Evolutionary conservation across 2,888 invertebrate species (phyloP).

Genomic region (Chrysodeixis includens): DNA sequence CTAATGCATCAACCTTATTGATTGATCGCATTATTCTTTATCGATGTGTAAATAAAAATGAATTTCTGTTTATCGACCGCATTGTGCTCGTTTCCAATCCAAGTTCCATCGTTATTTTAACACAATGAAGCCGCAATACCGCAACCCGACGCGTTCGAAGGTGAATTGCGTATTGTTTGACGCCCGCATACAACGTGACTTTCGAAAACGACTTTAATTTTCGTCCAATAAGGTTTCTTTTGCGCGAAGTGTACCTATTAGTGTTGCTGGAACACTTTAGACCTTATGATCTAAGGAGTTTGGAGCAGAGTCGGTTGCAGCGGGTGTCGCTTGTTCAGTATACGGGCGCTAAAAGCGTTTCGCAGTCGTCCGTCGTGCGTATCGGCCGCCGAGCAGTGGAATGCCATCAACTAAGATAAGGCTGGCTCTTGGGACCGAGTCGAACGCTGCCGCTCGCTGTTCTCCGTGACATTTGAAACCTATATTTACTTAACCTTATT

Average conservation of each 20-base stretch:
- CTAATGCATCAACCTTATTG: slow-evolving; percentile 43
- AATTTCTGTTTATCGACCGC: slow-evolving; percentile 77
- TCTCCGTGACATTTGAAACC: slow-evolving; percentile 72
- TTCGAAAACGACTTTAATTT: slow-evolving; percentile 85
- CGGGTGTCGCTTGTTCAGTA: slow-evolving; percentile 63
- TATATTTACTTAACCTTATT: slow-evolving; percentile 64
- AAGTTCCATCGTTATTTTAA: slow-evolving; percentile 85
- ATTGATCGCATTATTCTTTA: slow-evolving; percentile 61
- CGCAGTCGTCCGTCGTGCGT: slow-evolving; percentile 88
- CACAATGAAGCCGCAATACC: slow-evolving; percentile 89
- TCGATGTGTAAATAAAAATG: slow-evolving; percentile 71
- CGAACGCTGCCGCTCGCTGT: slow-evolving; percentile 69
- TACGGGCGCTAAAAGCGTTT: slow-evolving; percentile 88
- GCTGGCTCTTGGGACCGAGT: slow-evolving; percentile 74
- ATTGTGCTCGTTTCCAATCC: slow-evolving; percentile 81
- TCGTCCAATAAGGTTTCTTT: slow-evolving; percentile 84
- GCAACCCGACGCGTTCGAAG: slow-evolving; percentile 88
- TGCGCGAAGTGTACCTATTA: slow-evolving; percentile 66
- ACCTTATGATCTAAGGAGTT: slow-evolving; percentile 56
- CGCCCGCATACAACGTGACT: slow-evolving; percentile 84
- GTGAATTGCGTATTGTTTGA: slow-evolving; percentile 89
- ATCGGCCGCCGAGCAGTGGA: slow-evolving; percentile 85
- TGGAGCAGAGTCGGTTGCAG: slow-evolving; percentile 61
- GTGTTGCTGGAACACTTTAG: slow-evolving; percentile 52
- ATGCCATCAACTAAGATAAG: slow-evolving; percentile 88